Base-by-base conservation (phyloP, 2,888 invertebrate genomes). In the Pollenia amentaria region DNA sequence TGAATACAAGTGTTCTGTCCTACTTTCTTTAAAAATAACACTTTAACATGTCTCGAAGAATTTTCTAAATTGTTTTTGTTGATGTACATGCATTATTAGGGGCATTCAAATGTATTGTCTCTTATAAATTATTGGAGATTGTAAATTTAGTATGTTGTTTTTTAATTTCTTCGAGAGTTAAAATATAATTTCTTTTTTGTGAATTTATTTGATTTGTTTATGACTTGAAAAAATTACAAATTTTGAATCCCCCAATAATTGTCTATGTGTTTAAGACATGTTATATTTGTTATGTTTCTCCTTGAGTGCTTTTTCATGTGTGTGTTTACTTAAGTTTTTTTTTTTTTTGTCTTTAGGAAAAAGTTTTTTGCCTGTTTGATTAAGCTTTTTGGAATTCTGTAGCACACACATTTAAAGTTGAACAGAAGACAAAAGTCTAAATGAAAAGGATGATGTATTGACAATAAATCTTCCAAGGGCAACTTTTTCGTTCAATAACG, bases 301-400 rank as follows among this genome's bases (percentile, higher is more conserved):
- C 64, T 65, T 46, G 46, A 65, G 65, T 65, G 65, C 65, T 48
- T 46, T 65, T 65, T 48, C 65, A 46, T 65, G 65, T 46, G 44
- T 65, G 21, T 55, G 0, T 65, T 65, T 65, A 1, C 40, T 21
- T 14, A 21, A 44, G 21, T 65, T 65, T 64, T 18, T 1, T n/a
- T 46, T 44, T 4, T 29, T 29, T 29, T 6, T 29, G 29, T 18
- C 16, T 46, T 65, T 48, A 10, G 10, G 46, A 21, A 46, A 60
- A 75, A 44, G 48, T 51, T 62, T 46, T 55, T 55, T 12, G 3
- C 72, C 65, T 72, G 21, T 76, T 72, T 84, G 72, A 77, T 77
- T 83, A 70, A 70, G 62, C 67, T 76, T 76, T 76, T 77, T 70
- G n/a, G 55, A 64, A 57, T 40, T 29, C 0, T 29, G 29, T 29